Conservation (phyloP, 2,797 vertebrate species). For the Vipera latastei region DNA sequence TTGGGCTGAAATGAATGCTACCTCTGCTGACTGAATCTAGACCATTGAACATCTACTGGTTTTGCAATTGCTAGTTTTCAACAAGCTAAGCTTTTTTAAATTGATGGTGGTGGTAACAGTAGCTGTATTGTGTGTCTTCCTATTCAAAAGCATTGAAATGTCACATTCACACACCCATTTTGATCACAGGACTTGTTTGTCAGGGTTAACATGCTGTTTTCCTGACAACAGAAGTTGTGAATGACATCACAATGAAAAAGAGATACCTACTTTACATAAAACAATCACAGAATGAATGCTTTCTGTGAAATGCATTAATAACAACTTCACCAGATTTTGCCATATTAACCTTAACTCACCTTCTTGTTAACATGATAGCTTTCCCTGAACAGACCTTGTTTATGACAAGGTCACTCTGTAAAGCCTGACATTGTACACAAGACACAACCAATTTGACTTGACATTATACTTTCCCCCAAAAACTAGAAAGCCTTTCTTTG, state of each 20-base stretch:
- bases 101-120: background rate
- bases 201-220: background rate
- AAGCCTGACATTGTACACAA: accelerated
- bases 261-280: background rate
- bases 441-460: background rate
- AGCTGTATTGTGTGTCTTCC: background rate
- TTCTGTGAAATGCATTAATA: background rate
- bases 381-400: accelerated
- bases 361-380: background rate
- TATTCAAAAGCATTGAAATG: background rate
- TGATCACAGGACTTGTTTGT: background rate
- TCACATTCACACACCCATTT: background rate
- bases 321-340: accelerated
- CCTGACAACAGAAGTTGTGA: background rate
- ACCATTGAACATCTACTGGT: background rate
- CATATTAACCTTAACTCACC: background rate
- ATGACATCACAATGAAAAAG: background rate
- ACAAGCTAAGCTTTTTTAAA: background rate
- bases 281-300: background rate
- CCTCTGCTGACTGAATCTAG: background rate
- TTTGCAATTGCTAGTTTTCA: background rate
- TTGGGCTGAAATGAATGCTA: background rate
- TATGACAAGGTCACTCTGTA: background rate
- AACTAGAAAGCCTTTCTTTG: background rate
- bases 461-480: accelerated